phyloP scores from a whole-genome alignment of 2,888 invertebrate species.

The Gryllus longicercus region DNA sequence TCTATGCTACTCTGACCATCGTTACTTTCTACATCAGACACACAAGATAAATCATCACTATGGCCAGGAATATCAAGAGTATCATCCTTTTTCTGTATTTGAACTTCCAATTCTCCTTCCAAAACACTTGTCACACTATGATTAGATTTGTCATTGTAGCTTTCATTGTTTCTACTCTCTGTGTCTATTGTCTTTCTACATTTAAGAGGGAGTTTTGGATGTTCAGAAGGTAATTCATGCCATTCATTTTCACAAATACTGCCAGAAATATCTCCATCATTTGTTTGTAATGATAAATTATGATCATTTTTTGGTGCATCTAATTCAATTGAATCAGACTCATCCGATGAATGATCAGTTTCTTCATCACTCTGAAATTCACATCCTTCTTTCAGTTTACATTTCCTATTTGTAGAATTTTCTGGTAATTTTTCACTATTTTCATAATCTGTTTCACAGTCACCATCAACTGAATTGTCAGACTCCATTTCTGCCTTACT shows the following conservation, averaged over 20 bases:
- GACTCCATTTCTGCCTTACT: slow-evolving; percentile 33
- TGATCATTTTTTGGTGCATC: neutral
- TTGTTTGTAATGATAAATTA: neutral
- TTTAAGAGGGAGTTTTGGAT: neutral
- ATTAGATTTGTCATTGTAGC: neutral
- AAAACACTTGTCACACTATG: slow-evolving; percentile 19
- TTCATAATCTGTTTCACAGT: slow-evolving; percentile 33
- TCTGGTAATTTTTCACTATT: slow-evolving; percentile 12
- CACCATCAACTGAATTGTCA: slow-evolving; percentile 36
- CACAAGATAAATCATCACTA: slow-evolving; percentile 75
- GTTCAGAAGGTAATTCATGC: neutral
- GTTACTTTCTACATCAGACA: slow-evolving; percentile 76
- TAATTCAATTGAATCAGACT: slow-evolving; percentile 21
- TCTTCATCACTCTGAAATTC: slow-evolving; percentile 22
- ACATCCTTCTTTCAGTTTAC: neutral
- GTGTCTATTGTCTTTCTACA: neutral
- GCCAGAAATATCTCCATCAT: slow-evolving; percentile 32
- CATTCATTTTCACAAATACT: slow-evolving; percentile 22
- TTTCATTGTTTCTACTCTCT: neutral
- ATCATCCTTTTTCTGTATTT: slow-evolving; percentile 25
- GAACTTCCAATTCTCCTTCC: slow-evolving; percentile 1
- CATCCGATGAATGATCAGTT: neutral
- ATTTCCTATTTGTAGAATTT: slow-evolving; percentile 3
- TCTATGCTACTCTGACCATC: slow-evolving; percentile 51
- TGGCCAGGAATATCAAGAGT: slow-evolving; percentile 45